phyloP scores from a whole-genome alignment of 2,888 invertebrate species.

The Sinotaia quadrata region DNA sequence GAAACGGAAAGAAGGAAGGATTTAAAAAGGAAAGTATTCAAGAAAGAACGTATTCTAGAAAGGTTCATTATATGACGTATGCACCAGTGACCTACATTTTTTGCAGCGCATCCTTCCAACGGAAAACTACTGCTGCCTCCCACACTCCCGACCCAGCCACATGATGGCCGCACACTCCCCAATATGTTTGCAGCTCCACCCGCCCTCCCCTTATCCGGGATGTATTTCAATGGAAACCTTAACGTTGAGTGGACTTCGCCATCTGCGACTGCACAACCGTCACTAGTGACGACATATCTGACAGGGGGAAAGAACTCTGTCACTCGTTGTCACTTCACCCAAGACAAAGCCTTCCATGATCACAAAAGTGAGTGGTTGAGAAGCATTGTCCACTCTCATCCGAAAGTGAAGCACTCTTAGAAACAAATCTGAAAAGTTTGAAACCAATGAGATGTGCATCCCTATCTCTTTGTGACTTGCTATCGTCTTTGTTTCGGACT shows the following conservation, averaged over 20 bases:
- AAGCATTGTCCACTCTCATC: too few relatives aligned
- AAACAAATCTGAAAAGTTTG: too few relatives aligned
- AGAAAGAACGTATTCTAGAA: too few relatives aligned
- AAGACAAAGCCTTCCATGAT: neutral
- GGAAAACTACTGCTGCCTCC: neutral
- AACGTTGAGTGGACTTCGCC: slow-evolving; percentile 58
- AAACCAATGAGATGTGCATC: too few relatives aligned
- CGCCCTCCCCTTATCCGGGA: slow-evolving; percentile 56
- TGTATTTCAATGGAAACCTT: slow-evolving; percentile 58
- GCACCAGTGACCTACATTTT: too few relatives aligned
- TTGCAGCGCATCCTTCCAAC: neutral
- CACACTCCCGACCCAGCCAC: neutral
- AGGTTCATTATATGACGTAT: too few relatives aligned
- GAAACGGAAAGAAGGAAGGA: neutral
- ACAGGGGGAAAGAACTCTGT: slow-evolving; percentile 16
- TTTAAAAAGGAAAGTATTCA: too few relatives aligned
- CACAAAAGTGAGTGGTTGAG: too few relatives aligned
- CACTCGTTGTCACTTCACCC: neutral
- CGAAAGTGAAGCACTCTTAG: too few relatives aligned
- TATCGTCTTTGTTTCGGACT: too few relatives aligned
- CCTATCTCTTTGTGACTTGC: too few relatives aligned
- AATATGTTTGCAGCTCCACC: slow-evolving; percentile 10
- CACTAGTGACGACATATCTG: slow-evolving; percentile 44
- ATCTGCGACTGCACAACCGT: slow-evolving; percentile 40
- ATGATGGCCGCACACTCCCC: neutral